These are phyloP conservation scores for Chaetura pelagica DNA, from an alignment of 2,113 vertebrate species.

Conservation along the genomic window DNA sequence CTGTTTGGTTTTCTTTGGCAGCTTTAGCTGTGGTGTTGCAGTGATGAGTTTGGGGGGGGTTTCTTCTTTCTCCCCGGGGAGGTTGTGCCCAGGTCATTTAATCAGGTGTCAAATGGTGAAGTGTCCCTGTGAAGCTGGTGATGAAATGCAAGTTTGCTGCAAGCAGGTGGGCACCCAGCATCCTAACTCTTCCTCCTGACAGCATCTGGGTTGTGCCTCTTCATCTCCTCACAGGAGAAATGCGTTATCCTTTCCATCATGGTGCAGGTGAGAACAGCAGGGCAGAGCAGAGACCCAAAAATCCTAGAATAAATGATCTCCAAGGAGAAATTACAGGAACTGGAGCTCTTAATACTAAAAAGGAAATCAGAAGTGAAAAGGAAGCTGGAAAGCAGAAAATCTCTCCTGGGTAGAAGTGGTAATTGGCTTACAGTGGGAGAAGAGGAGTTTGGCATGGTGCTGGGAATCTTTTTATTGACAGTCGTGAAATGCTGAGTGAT, in stretches of 20 bases:
- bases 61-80: neutral
- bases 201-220: neutral
- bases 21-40: neutral
- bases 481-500: neutral
- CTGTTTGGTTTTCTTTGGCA: neutral
- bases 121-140: neutral
- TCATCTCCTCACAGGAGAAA: neutral
- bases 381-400: neutral
- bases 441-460: neutral
- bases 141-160: neutral
- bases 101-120: neutral
- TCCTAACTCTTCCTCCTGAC: neutral
- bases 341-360: neutral
- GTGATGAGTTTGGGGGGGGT: neutral
- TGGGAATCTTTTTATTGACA: neutral
- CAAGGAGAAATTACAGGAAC: neutral
- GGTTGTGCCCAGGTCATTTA: rapidly evolving
- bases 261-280: neutral
- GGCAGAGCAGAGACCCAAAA: neutral
- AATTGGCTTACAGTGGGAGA: neutral
- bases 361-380: neutral
- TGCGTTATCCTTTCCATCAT: neutral
- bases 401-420: neutral
- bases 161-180: rapidly evolving
- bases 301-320: neutral